Base-by-base conservation (phyloP, 1,140 invertebrate genomes). In the Drosophila teissieri region DNA sequence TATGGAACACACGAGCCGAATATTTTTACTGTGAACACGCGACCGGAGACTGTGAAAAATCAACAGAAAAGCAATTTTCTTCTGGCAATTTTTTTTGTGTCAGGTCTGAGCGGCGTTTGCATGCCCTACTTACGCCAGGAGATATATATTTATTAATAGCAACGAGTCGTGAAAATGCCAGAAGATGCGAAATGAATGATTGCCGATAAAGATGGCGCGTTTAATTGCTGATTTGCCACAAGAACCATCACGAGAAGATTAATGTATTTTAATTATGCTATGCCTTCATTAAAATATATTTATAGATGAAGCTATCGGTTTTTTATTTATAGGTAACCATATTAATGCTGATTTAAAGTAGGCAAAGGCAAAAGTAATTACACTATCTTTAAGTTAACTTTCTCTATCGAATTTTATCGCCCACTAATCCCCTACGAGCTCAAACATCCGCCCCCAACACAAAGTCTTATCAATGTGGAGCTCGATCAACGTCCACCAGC, bases 31-130 rank as follows among this genome's bases (percentile, higher is more conserved):
- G 17, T 64, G 57, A 82, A 88, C 82, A 85, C 83, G 83, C 82
- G 68, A 88, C 79, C 69, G 60, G 34, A 61, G 74, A 64, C 78
- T 79, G 83, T 48, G 75, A 73, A 88, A 76, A 76, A 77, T 88
- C 84, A 81, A 88, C 69, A 85, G 76, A 78, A 61, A 49, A 52
- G 17, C 54, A 65, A 65, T 76, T 57, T 76, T 75, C 54, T 36
- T 75, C 34, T 48, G 51, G 10, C 24, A 15, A 12, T 55, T 45
- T 37, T 65, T 80, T 75, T 22, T 48, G 48, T 73, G 60, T 78
- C 67, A 65, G 64, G 44, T 68, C 76, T 67, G 61, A 72, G 61
- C 69, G 64, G 49, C 61, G 54, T 78, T 85, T 86, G 67, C 83
- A 78, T 85, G 82, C 78, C 82, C 82, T 85, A 86, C 83, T 85